Base-by-base conservation (phyloP, 2,113 vertebrate species). In the Amphilophus citrinellus region DNA sequence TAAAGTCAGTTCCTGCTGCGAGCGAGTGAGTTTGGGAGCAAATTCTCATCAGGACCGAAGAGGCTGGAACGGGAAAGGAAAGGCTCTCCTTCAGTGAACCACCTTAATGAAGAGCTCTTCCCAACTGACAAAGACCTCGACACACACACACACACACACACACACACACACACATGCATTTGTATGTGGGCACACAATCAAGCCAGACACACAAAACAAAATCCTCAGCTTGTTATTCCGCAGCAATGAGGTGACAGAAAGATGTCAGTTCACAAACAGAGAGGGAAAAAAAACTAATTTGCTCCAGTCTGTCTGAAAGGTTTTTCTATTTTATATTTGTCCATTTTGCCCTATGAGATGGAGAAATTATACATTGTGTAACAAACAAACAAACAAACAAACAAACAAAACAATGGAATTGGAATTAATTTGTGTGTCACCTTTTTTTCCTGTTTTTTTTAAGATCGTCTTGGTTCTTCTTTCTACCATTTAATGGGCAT, bases 61-160 rank as follows among this genome's bases (percentile, higher is more conserved):
- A 13, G 57, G 5, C 77, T 24, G 73, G n/a, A 61, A 59, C 0
- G 2, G 53, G 37, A 32, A 20, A 18, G 42, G 24, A 75, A 37
- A 22, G 61, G 20, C 56, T 80, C 30, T 82, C 32, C 24, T 27
- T 75, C 62, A 57, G 27, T 44, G 47, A 58, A 8, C 44, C 44
- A 50, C 66, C 66, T 53, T 77, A 83, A 84, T 87, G 83, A 90
- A 71, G 87, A 89, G 42, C 80, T 86, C 73, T 59, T 18, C 8
- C 18, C 42, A n/a, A 58, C 76, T 59, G 50, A 87, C 66, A 71
- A 32, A 71, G 6, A 11, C 0, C 2, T 71, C 17, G 53, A 53
- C 66, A 18, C 24, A 71, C 39, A 71, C 10, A 53, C 42, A 71
- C 39, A 71, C 6, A 53, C 24, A 73, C 20, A 50, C 37, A 53